These are phyloP conservation scores for Chironomus tentans DNA, from an alignment of 2,888 invertebrate species.

Conservation along the genomic window DNA sequence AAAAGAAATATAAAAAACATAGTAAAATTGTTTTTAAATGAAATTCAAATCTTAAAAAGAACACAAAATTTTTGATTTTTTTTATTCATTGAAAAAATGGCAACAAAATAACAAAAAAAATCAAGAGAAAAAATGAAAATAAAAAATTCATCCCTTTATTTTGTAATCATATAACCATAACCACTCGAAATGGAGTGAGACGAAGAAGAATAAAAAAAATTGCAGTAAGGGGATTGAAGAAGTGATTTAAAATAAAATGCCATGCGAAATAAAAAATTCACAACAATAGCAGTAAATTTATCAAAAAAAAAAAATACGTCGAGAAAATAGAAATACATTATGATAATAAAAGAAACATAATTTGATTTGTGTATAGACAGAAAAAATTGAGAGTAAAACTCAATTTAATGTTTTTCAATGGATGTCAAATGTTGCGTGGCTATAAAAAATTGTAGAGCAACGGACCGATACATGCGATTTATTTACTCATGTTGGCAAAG, in stretches of 20 bases:
- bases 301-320: background rate
- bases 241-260: constrained; percentile 5
- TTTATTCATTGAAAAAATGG: no score
- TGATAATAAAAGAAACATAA: constrained; percentile 26
- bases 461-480: background rate
- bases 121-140: background rate
- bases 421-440: constrained; percentile 27
- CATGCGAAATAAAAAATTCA: background rate
- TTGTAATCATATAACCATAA: background rate
- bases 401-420: constrained; percentile 25
- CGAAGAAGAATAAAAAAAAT: background rate
- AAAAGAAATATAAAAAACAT: no score
- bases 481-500: constrained; percentile 9
- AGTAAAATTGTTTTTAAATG: background rate
- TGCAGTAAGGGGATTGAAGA: background rate
- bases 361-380: constrained; percentile 16
- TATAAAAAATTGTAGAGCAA: background rate
- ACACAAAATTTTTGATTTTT: no score
- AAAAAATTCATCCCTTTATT: background rate
- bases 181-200: constrained; percentile 12
- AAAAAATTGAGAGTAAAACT: constrained; percentile 16
- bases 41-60: no score
- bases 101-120: no score
- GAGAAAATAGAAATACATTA: constrained; percentile 5
- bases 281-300: constrained; percentile 26